Evolutionary conservation across 2,113 vertebrate species (phyloP).

Genomic region (Salvator merianae): DNA sequence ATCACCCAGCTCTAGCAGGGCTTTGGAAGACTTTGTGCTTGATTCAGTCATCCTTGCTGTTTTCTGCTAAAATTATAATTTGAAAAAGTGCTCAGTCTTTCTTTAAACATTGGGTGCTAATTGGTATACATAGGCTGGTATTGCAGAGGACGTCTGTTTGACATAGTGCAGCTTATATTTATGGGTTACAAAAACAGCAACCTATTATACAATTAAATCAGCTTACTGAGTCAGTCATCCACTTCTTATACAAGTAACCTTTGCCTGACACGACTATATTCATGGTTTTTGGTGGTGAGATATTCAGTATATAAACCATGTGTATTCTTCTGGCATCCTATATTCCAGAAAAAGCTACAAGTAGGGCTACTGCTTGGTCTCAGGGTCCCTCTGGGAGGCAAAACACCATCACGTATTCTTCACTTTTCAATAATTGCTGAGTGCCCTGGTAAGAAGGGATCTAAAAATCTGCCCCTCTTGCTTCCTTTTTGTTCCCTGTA

Average conservation of each 20-base stretch:
- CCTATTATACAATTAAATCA: constrained; percentile 1
- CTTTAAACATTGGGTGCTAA: no score
- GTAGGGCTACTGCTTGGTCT: no score
- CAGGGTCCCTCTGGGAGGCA: no score
- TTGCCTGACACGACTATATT: neutral
- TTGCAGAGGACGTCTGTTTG: no score
- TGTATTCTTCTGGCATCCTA: neutral
- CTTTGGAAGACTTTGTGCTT: neutral
- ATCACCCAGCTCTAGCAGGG: constrained; percentile 21
- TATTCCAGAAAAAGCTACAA: neutral
- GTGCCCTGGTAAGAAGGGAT: no score
- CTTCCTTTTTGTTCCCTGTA: no score
- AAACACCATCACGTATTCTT: no score
- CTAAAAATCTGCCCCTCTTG: no score
- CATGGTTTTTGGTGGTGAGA: neutral
- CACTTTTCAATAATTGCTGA: no score
- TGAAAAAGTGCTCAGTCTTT: constrained; percentile 3
- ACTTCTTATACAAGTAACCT: neutral
- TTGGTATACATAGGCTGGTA: no score
- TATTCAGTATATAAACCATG: neutral
- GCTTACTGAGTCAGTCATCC: neutral
- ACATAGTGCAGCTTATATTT: neutral
- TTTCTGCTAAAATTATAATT: constrained; percentile 45
- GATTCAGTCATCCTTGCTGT: constrained; percentile 9
- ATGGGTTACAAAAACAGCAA: neutral